Evolutionary conservation across 2,113 vertebrate genomes (phyloP).

Genomic region (Anser cygnoides): DNA sequence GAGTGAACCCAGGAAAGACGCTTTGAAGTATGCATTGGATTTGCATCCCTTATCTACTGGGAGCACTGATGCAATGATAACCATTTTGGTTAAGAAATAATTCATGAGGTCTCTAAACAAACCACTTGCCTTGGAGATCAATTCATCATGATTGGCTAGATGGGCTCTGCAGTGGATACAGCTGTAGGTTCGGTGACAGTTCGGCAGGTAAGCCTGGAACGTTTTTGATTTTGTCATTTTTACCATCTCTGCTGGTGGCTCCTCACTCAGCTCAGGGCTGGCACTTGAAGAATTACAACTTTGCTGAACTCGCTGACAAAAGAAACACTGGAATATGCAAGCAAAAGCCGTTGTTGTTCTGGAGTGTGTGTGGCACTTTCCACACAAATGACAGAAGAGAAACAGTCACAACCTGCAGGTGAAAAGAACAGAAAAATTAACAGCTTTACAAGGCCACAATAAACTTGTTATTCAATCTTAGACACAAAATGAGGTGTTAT

Average conservation of each 20-base stretch:
- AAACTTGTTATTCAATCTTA: not conserved
- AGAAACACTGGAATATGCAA: constrained; percentile 93
- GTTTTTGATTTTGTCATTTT: constrained; percentile 99
- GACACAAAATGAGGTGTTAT: not conserved
- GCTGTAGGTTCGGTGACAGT: constrained; percentile 97
- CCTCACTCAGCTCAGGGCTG: constrained; percentile 88
- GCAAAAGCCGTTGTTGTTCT: constrained; percentile 95
- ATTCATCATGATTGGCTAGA: constrained; percentile 97
- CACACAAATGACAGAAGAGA: constrained; percentile 89
- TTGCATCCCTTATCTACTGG: constrained; percentile 41
- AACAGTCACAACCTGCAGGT: constrained; percentile 84
- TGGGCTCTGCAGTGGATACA: constrained; percentile 99
- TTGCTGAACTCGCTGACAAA: constrained; percentile 94
- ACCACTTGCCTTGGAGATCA: constrained; percentile 90
- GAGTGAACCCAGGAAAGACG: constrained; percentile 20
- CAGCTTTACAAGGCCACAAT: not conserved
- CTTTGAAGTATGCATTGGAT: not conserved
- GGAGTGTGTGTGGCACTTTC: constrained; percentile 91
- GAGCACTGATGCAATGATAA: not conserved
- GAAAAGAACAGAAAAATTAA: constrained; percentile 34
- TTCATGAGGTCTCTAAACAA: not conserved
- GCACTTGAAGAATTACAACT: constrained; percentile 87
- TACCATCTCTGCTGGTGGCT: constrained; percentile 92
- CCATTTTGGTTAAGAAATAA: not conserved
- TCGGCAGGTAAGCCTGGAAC: constrained; percentile 97